Base-by-base conservation (phyloP, 2,797 vertebrate species). In the Paramormyrops hopkinsi region DNA sequence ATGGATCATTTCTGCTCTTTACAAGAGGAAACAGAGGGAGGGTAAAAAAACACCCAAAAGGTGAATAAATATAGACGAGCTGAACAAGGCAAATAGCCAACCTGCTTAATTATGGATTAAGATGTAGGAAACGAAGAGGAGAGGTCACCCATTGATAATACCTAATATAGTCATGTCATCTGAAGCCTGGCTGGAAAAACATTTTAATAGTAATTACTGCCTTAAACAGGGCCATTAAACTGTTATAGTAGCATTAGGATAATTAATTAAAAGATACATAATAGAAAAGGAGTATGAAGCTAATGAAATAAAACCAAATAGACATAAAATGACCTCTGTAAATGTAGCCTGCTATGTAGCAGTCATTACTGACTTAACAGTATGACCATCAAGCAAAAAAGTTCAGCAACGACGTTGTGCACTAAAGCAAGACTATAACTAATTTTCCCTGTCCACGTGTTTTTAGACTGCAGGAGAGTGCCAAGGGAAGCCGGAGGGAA, bases 71-170 rank as follows among this genome's bases (percentile, higher is more conserved):
- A 73, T 14, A 37, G 33, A 79, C 2, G 7, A 44, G 73, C 14
- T 44, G 33, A 37, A 79, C 17, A 2, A 17, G 73, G 37, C 33
- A 79, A 44, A 19, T 19, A 8, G 33, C 6, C 73, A 79, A 79
- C 33, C 73, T 79, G 73, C 73, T 79, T 73, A 79, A 79, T 79
- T 79, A 79, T 79, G 37, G 17, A 79, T 41, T 41, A 79, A 79
- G 69, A 33, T 33, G 69, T 41, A 76, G 12, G 14, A 2, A 76
- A 76, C 12, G 41, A 17, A 76, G 17, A 76, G 73, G 37, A 46
- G 73, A 79, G 73, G 33, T 79, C 41, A 44, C 0, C 37, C 73
- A 44, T 44, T 41, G 41, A 79, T 79, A 79, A 79, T 29, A 41
- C 73, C 17, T 79, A 44, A 44, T 44, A 17, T n/a, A 79, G 2